A percentile compares a stretch with the other conserved stretches of the same genome.
Conservation (phyloP, 2,888 invertebrate genomes). For the Acholoe squamosa region DNA sequence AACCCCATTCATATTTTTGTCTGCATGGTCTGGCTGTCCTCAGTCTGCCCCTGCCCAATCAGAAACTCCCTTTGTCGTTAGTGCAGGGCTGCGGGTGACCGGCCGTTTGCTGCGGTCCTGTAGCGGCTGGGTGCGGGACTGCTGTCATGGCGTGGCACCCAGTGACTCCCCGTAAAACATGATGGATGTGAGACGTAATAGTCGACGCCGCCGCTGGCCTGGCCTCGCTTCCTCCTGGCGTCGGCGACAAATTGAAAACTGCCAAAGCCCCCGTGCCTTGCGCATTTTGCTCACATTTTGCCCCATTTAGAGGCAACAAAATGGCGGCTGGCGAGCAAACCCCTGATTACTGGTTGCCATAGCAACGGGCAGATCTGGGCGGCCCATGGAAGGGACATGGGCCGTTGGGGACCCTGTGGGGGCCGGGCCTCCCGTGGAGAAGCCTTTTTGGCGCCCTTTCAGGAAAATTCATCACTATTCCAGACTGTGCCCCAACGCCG, state of each 20-base stretch:
- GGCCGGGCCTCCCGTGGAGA: neutral
- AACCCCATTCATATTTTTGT: neutral
- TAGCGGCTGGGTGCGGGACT: slow-evolving; percentile 49
- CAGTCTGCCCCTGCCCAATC: neutral
- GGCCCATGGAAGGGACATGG: neutral
- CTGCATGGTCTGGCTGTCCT: neutral
- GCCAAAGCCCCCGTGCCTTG: slow-evolving; percentile 54
- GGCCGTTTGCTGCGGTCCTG: slow-evolving; percentile 54
- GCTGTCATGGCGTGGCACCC: slow-evolving; percentile 50
- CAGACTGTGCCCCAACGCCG: neutral
- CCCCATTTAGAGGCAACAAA: slow-evolving; percentile 60
- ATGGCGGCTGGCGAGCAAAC: slow-evolving; percentile 54
- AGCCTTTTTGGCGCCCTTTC: slow-evolving; percentile 49
- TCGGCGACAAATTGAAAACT: slow-evolving; percentile 52
- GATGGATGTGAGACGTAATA: slow-evolving; percentile 43
- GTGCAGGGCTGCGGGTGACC: slow-evolving; percentile 37
- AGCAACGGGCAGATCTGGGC: neutral
- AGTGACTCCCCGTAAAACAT: slow-evolving; percentile 52
- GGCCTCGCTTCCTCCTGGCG: neutral
- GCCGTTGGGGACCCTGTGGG: neutral
- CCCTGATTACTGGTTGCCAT: slow-evolving; percentile 55
- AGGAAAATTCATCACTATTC: slow-evolving; percentile 60
- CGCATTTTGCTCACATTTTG: slow-evolving; percentile 61
- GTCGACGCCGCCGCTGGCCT: neutral
- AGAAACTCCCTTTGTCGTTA: neutral